Base-by-base conservation (phyloP, 1,140 invertebrate species). In the Sesamia nonagrioides region DNA sequence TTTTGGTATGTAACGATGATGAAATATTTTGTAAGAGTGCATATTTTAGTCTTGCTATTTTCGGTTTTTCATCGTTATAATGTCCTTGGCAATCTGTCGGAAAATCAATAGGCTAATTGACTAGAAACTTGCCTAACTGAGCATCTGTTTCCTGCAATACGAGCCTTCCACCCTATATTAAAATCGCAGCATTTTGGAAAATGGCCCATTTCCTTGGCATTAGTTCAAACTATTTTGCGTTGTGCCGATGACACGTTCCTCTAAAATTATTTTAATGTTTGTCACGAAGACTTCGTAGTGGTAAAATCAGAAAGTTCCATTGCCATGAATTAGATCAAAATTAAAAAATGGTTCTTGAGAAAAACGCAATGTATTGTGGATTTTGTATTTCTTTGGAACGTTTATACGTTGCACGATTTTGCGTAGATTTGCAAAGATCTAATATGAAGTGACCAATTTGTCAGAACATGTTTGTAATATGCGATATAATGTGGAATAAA, bases 141-240 rank as follows among this genome's bases (percentile, higher is more conserved):
- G 27, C 27, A 56, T 42, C 37, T n/a, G 60, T 69, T 80, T 84
- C 56, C 58, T 72, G 77, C 79, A 82, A 80, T 78, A 45, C 68
- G 63, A 84, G 52, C 60, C 79, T 85, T 88, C 82, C 78, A 77
- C 83, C 63, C 72, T 74, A 85, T 80, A 87, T 86, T 82, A 82
- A 85, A 85, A 85, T 86, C 83, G 37, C 71, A 63, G 58, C 77
- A 77, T 79, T 83, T 89, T 89, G 84, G 84, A 89, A 84, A 84
- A 87, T 72, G 88, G 86, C 87, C 86, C 84, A 84, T 87, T 84
- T 83, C 83, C 80, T 92, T 92, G 90, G 90, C 88, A 89, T 79
- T 76, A 66, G 85, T 88, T 90, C 90, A 92, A 91, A 82, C 78
- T 86, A 86, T 90, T 91, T 84, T 89, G 86, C 88, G 88, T 86